Conservation (phyloP, 2,113 vertebrate genomes). For the Myiagra hebetior region DNA sequence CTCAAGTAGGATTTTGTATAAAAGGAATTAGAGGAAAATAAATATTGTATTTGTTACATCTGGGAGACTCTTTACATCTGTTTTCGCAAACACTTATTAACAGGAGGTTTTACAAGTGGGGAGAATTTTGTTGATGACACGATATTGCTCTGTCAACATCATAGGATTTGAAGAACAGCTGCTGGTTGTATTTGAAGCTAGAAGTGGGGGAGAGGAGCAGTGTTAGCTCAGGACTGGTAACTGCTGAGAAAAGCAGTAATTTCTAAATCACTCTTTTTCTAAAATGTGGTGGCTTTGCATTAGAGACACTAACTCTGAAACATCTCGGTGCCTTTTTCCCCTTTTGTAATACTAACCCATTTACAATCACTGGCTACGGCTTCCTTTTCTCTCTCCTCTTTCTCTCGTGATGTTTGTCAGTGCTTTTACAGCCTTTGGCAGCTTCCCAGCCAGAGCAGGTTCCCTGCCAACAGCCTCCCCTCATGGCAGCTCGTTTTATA, state of each 20-base stretch:
- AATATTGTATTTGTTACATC: not conserved
- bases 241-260: not conserved
- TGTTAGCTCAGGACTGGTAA: not conserved
- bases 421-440: conserved; percentile 35
- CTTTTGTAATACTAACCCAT: conserved; percentile 9
- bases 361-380: not conserved
- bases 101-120: not conserved
- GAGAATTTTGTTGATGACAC: not conserved
- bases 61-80: not conserved
- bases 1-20: not conserved
- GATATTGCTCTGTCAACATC: not conserved
- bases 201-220: not conserved
- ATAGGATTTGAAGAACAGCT: not conserved
- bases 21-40: not conserved
- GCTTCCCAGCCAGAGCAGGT: conserved; percentile 28
- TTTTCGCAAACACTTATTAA: not conserved
- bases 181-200: not conserved
- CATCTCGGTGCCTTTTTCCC: not conserved
- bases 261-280: not conserved
- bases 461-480: conserved; percentile 13
- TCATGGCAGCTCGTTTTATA: not conserved
- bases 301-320: not conserved
- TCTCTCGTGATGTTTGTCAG: not conserved
- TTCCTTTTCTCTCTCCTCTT: not conserved
- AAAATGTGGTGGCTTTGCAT: not conserved